A percentile compares a stretch with the other conserved stretches of the same genome.
Conservation (phyloP, 1,140 invertebrate genomes). For the Caenorhabditis brenneri region DNA sequence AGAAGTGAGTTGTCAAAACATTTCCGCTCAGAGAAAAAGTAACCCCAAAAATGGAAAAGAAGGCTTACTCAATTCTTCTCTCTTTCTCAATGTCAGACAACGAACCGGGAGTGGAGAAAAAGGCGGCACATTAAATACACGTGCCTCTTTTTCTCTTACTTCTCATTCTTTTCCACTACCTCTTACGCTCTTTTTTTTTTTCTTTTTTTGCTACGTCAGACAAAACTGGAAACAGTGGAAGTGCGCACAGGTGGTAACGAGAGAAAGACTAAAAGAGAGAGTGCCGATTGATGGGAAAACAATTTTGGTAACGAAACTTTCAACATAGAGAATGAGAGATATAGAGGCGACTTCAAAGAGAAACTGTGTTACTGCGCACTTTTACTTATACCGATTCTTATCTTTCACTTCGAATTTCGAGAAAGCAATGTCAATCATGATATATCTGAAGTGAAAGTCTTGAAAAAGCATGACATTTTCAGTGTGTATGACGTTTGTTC, state of each 20-base stretch:
- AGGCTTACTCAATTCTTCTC: not conserved
- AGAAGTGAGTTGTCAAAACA: no score
- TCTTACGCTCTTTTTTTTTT: not conserved
- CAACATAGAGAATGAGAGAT: not conserved
- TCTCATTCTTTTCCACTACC: not conserved
- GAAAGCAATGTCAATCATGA: not conserved
- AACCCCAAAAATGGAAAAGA: not conserved
- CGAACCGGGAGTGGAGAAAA: not conserved
- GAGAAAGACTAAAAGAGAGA: not conserved
- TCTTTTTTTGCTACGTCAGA: not conserved
- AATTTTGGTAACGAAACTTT: not conserved
- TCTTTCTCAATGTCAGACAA: constrained; percentile 29
- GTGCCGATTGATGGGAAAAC: constrained; percentile 15
- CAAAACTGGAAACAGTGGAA: constrained; percentile 15
- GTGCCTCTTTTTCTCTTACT: not conserved
- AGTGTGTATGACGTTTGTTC: no score
- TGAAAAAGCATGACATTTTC: no score
- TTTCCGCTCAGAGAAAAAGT: no score
- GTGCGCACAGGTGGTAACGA: constrained; percentile 22
- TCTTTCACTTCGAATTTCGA: not conserved
- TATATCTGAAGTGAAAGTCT: constrained; percentile 1
- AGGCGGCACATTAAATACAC: constrained; percentile 34
- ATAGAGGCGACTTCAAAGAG: not conserved
- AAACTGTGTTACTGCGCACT: constrained; percentile 11
- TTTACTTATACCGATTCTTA: not conserved